Percentiles rank a stretch among this genome's conserved stretches.
Evolutionary conservation across 2,797 vertebrate species (phyloP).

Genomic region (Myripristis murdjan): DNA sequence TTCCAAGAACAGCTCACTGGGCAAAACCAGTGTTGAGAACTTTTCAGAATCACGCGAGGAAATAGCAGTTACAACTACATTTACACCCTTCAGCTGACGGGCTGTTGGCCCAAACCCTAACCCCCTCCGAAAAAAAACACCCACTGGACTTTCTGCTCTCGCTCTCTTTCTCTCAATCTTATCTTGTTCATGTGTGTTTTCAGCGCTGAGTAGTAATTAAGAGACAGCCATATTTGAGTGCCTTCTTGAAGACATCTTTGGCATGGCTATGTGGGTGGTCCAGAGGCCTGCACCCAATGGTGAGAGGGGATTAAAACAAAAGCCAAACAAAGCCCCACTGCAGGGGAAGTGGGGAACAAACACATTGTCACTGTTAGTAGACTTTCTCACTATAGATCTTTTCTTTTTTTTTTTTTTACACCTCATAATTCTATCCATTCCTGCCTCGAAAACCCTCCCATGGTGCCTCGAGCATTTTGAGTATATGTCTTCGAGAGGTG

Average conservation of each 20-base stretch:
- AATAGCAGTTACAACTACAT: conserved; percentile 11
- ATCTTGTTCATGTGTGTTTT: conserved; percentile 69
- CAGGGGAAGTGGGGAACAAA: conserved; percentile 70
- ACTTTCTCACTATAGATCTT: conserved; percentile 57
- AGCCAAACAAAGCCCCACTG: conserved; percentile 79
- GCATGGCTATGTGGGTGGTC: conserved; percentile 83
- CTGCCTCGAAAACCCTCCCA: neutral
- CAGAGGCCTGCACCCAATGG: conserved; percentile 78
- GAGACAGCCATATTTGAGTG: conserved; percentile 77
- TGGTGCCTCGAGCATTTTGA: neutral
- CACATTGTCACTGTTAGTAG: conserved; percentile 74
- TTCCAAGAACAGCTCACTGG: neutral
- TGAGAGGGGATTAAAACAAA: conserved; percentile 85
- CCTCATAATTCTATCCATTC: conserved; percentile 35
- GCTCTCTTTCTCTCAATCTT: conserved; percentile 64
- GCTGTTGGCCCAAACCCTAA: conserved; percentile 31
- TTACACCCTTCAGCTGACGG: conserved; percentile 4
- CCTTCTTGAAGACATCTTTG: conserved; percentile 79
- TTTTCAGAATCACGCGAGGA: conserved; percentile 4
- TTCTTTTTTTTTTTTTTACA: conserved; percentile 26
- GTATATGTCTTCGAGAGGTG: neutral
- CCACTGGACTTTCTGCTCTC: conserved; percentile 39
- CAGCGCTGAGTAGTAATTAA: conserved; percentile 73
- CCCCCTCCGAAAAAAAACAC: conserved; percentile 34
- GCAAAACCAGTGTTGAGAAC: neutral